A percentile compares a stretch with the other conserved stretches of the same genome.
These are phyloP conservation scores for Sceloporus tristichus DNA, from an alignment of 2,113 vertebrate species.

Conservation along the genomic window DNA sequence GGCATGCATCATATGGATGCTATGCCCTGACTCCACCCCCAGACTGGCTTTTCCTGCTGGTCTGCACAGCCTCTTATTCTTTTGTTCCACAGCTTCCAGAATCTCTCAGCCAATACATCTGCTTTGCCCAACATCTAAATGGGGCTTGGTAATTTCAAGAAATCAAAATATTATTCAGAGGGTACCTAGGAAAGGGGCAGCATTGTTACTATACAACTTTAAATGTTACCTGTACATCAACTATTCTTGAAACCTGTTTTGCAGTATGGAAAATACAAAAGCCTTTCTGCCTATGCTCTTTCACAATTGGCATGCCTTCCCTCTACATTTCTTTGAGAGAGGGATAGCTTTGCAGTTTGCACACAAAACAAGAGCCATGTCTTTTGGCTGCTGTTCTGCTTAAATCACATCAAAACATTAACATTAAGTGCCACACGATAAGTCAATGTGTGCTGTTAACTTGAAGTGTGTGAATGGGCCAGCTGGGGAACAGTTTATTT, in stretches of 20 bases:
- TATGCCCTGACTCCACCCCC: too few species aligned
- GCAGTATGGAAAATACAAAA: too few species aligned
- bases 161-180: slow-evolving; percentile 8
- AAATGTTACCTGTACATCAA: slow-evolving; percentile 54
- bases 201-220: slow-evolving; percentile 37
- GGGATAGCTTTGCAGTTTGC: neutral
- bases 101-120: too few species aligned
- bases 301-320: neutral
- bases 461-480: neutral
- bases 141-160: slow-evolving; percentile 10
- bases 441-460: slow-evolving; percentile 18
- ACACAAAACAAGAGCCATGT: neutral
- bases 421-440: neutral
- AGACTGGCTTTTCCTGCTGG: too few species aligned
- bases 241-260: slow-evolving; percentile 27
- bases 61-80: too few species aligned
- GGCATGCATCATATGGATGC: too few species aligned
- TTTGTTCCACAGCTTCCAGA: too few species aligned
- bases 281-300: too few species aligned
- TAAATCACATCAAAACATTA: slow-evolving; percentile 5
- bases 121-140: neutral
- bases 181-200: neutral
- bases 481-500: neutral
- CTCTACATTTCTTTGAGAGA: too few species aligned
- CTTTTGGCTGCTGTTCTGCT: slow-evolving; percentile 13